These are phyloP conservation scores for Clusia tigrina DNA, from an alignment of 2,888 invertebrate genomes.

Conservation along the genomic window DNA sequence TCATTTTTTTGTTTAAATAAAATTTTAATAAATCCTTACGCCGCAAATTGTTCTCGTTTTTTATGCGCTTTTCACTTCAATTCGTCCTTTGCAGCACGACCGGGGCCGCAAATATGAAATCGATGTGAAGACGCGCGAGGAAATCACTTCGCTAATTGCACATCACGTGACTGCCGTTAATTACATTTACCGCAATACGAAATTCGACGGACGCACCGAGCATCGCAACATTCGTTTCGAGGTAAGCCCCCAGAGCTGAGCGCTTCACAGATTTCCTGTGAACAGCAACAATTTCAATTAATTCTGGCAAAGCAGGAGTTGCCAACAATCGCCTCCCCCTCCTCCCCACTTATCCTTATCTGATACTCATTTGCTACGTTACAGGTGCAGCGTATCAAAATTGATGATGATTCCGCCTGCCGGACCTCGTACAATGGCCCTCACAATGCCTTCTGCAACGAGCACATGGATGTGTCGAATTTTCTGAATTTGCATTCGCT, in stretches of 20 bases:
- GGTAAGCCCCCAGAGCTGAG: slow-evolving; percentile 66
- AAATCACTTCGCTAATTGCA: slow-evolving; percentile 95
- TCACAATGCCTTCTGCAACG: slow-evolving; percentile 89
- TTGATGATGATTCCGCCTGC: slow-evolving; percentile 89
- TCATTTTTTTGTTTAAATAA: slow-evolving; percentile 16
- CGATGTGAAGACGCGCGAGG: slow-evolving; percentile 92
- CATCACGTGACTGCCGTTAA: slow-evolving; percentile 99
- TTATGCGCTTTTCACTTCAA: too few relatives aligned
- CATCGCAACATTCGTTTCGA: slow-evolving; percentile 97
- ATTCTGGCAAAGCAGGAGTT: slow-evolving; percentile 31
- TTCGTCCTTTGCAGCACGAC: slow-evolving; percentile 70
- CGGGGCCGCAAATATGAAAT: slow-evolving; percentile 73
- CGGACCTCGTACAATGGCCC: slow-evolving; percentile 71
- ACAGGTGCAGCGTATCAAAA: slow-evolving; percentile 70
- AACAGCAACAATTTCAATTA: slow-evolving; percentile 35
- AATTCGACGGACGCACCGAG: slow-evolving; percentile 88
- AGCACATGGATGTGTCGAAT: slow-evolving; percentile 98
- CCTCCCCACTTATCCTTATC: slow-evolving; percentile 28
- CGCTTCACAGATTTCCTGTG: slow-evolving; percentile 23
- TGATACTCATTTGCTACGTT: slow-evolving; percentile 23
- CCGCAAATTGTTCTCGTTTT: background rate
- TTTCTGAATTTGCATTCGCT: slow-evolving; percentile 97
- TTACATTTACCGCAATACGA: slow-evolving; percentile 94
- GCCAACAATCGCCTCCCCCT: slow-evolving; percentile 23
- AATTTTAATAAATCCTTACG: slow-evolving; percentile 12